Conservation (phyloP, 2,113 vertebrate genomes). For the Excalfactoria chinensis region DNA sequence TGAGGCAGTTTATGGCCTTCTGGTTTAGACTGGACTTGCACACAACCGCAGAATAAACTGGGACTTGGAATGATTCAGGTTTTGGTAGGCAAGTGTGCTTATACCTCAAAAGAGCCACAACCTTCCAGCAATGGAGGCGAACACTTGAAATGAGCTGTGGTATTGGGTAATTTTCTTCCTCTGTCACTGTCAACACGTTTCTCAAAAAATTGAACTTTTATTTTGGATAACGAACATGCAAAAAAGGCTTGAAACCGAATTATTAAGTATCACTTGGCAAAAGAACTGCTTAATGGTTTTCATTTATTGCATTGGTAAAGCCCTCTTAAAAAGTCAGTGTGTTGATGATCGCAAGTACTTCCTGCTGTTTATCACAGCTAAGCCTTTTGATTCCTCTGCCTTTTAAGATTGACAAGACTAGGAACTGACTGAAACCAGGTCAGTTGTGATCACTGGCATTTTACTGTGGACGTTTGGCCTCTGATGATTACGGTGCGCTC, state of each 20-base stretch:
- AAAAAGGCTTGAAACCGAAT: not conserved
- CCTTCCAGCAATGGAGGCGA: not conserved
- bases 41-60: not conserved
- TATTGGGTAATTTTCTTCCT: not conserved
- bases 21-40: not conserved
- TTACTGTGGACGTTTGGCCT: not conserved
- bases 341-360: not conserved
- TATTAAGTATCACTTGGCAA: not conserved
- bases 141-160: not conserved
- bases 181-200: not conserved
- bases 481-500: not conserved
- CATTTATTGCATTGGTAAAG: not conserved
- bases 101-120: not conserved
- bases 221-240: not conserved
- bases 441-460: not conserved
- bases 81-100: not conserved
- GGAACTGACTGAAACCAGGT: not conserved
- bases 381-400: not conserved
- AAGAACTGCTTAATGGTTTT: not conserved
- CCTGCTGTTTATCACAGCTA: not conserved
- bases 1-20: rapidly evolving
- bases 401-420: not conserved
- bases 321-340: not conserved
- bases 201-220: not conserved
- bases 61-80: not conserved